Conservation (phyloP, 1,140 invertebrate genomes). For the Leptestheria dahalacensis region DNA sequence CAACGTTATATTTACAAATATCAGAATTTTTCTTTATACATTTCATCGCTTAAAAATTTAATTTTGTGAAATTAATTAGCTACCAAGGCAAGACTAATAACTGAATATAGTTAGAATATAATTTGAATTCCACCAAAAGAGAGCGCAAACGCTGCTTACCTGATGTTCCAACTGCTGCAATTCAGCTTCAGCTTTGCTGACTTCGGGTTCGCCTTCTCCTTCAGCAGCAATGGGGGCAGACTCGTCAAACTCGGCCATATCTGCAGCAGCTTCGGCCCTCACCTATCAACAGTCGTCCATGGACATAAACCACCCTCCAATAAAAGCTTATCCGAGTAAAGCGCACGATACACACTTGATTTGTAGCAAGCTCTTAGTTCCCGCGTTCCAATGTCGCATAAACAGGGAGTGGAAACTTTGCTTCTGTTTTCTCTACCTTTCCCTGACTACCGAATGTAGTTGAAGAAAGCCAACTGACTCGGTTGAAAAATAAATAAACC, state of each 20-base stretch:
- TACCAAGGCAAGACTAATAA: too few relatives aligned
- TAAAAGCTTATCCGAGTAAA: too few relatives aligned
- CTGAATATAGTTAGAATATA: too few relatives aligned
- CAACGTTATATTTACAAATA: slow-evolving; percentile 6
- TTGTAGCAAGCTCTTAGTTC: background rate
- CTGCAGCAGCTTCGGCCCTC: slow-evolving; percentile 72
- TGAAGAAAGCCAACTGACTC: too few relatives aligned
- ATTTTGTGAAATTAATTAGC: too few relatives aligned
- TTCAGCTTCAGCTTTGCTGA: slow-evolving; percentile 68
- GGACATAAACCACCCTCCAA: too few relatives aligned
- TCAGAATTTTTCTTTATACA: slow-evolving; percentile 8
- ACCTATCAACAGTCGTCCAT: slow-evolving; percentile 25
- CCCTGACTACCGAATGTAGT: background rate
- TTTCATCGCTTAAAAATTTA: too few relatives aligned
- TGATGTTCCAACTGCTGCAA: slow-evolving; percentile 65
- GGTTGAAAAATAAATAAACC: too few relatives aligned
- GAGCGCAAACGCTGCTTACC: slow-evolving; percentile 33
- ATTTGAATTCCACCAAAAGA: too few relatives aligned
- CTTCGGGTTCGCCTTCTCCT: slow-evolving; percentile 34
- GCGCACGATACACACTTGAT: too few relatives aligned
- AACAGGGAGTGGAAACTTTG: background rate
- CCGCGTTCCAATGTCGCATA: background rate
- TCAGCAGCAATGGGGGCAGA: slow-evolving; percentile 72
- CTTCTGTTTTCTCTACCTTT: background rate
- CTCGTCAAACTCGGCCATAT: slow-evolving; percentile 93